A percentile compares a stretch with the other conserved stretches of the same genome.
phyloP scores from a whole-genome alignment of 2,888 invertebrate species.

The Callinectes sapidus region DNA sequence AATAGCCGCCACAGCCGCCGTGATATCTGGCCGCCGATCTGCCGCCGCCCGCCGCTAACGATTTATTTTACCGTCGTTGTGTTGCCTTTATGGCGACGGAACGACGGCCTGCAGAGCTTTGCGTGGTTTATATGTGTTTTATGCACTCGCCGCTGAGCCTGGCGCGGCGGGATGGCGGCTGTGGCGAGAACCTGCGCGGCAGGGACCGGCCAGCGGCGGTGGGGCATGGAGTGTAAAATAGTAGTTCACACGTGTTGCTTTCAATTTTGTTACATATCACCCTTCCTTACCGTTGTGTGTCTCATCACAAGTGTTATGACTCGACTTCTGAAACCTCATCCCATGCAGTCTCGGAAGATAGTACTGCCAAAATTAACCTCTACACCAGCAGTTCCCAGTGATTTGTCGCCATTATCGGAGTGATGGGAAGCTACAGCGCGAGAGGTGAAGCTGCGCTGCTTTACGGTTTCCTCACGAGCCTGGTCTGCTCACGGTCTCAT shows the following conservation, averaged over 20 bases:
- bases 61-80: slow-evolving; percentile 59
- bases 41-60: slow-evolving; percentile 47
- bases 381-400: not conserved
- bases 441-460: not conserved
- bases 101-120: slow-evolving; percentile 51
- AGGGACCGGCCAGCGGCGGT: not conserved
- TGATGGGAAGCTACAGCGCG: not conserved
- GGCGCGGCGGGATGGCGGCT: not conserved
- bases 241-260: not conserved
- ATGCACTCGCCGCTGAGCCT: slow-evolving; percentile 43
- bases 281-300: not conserved
- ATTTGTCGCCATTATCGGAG: not conserved
- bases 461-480: not conserved
- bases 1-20: not conserved
- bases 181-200: not conserved
- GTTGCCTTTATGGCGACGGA: slow-evolving; percentile 53
- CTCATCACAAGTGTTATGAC: not conserved
- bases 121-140: slow-evolving; percentile 61
- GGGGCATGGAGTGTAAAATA: not conserved
- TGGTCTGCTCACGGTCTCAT: not conserved
- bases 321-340: not conserved
- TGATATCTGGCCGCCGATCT: slow-evolving; percentile 57
- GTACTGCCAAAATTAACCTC: not conserved
- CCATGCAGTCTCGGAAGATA: not conserved
- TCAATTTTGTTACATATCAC: not conserved